Percentiles rank a stretch among this genome's conserved stretches.
Conservation (phyloP, 2,797 vertebrate species). For the Eulemur mongoz region DNA sequence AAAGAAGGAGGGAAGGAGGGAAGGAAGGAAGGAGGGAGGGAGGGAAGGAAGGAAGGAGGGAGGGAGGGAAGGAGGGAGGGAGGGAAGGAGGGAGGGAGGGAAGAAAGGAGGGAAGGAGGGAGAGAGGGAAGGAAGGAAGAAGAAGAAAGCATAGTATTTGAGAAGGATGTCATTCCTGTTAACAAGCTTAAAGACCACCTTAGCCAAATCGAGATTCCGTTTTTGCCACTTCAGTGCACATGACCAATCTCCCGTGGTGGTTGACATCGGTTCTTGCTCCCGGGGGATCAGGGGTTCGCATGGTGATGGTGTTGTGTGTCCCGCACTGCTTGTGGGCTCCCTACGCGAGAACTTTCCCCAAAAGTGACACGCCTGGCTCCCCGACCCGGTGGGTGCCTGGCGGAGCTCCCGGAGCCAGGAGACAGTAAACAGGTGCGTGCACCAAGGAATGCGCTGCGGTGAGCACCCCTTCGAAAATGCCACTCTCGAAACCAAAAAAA, state of each 20-base stretch:
- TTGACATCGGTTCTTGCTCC: accelerated
- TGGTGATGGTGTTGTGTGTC: background rate
- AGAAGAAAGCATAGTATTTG: background rate
- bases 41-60: too few species aligned
- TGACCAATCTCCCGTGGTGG: accelerated
- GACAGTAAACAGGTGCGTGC: accelerated
- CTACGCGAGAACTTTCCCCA: accelerated
- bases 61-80: too few species aligned
- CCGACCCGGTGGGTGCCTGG: accelerated
- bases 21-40: too few species aligned
- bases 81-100: too few species aligned
- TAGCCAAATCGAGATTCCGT: accelerated
- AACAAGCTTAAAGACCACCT: accelerated
- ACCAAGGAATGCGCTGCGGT: accelerated
- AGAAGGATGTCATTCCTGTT: accelerated
- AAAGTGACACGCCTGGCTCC: accelerated
- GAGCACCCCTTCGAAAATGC: too few species aligned
- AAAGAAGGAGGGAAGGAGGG: too few species aligned
- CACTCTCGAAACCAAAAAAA: background rate
- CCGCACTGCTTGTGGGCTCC: accelerated
- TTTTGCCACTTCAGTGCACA: accelerated
- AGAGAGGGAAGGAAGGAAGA: too few species aligned
- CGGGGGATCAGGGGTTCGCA: background rate
- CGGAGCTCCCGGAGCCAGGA: background rate
- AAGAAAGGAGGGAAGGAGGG: too few species aligned